Percentiles rank a stretch among this genome's conserved stretches.
Conservation (phyloP, 1,140 invertebrate genomes). For the Acromyrmex charruanus region DNA sequence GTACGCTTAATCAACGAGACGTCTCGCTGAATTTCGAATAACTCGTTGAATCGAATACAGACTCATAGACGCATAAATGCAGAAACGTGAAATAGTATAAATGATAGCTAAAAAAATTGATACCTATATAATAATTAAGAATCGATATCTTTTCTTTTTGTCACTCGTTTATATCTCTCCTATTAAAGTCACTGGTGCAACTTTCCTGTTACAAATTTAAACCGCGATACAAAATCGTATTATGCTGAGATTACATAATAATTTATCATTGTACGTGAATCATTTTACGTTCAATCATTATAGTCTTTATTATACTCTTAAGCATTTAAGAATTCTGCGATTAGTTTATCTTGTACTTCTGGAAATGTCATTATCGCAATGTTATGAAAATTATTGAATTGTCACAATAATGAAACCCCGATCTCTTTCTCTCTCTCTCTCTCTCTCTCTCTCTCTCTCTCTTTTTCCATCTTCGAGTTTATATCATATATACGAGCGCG, state of each 20-base stretch:
- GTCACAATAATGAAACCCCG: background rate
- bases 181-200: background rate
- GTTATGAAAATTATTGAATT: constrained; percentile 6
- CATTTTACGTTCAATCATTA: background rate
- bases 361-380: background rate
- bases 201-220: background rate
- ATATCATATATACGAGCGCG: background rate
- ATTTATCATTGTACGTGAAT: constrained; percentile 12
- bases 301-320: background rate
- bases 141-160: background rate
- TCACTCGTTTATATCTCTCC: background rate
- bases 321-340: background rate
- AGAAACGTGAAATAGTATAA: constrained; percentile 3
- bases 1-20: constrained; percentile 42
- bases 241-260: background rate
- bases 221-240: background rate
- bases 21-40: constrained; percentile 9
- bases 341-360: background rate
- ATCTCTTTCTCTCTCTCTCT: background rate
- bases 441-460: background rate
- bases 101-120: background rate
- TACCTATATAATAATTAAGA: background rate
- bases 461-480: background rate
- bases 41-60: background rate
- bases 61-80: background rate